Conservation (phyloP, 1,140 invertebrate genomes). For the Aphelinus certus region DNA sequence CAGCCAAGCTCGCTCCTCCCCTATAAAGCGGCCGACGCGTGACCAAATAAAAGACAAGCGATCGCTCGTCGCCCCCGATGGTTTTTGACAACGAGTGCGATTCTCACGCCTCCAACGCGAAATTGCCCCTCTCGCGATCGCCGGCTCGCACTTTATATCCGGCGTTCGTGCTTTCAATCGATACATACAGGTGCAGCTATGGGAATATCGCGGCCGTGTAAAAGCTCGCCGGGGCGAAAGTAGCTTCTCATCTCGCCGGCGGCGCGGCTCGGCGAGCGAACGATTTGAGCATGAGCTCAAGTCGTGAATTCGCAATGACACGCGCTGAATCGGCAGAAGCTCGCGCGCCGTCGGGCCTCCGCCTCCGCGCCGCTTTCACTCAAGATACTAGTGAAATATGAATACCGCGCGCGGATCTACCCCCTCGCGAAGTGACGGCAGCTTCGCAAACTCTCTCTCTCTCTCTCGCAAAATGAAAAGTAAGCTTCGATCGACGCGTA, state of each 20-base stretch:
- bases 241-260: background rate
- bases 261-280: background rate
- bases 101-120: too few species aligned
- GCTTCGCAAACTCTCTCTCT: background rate
- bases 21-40: too few species aligned
- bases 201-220: too few species aligned
- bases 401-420: background rate
- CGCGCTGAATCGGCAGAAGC: constrained; percentile 20
- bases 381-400: constrained; percentile 28
- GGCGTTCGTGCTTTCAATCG: too few species aligned
- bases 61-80: too few species aligned
- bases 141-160: too few species aligned
- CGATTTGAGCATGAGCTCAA: background rate
- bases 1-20: too few species aligned
- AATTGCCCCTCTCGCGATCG: too few species aligned
- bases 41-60: too few species aligned
- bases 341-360: background rate
- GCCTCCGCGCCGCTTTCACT: background rate
- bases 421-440: constrained; percentile 5
- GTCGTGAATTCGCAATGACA: constrained; percentile 21
- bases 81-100: too few species aligned
- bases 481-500: background rate
- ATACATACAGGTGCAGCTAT: too few species aligned
- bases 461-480: background rate
- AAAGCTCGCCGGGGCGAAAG: too few species aligned